Base-by-base conservation (phyloP, 2,797 vertebrate genomes). In the Myotis findleyi region DNA sequence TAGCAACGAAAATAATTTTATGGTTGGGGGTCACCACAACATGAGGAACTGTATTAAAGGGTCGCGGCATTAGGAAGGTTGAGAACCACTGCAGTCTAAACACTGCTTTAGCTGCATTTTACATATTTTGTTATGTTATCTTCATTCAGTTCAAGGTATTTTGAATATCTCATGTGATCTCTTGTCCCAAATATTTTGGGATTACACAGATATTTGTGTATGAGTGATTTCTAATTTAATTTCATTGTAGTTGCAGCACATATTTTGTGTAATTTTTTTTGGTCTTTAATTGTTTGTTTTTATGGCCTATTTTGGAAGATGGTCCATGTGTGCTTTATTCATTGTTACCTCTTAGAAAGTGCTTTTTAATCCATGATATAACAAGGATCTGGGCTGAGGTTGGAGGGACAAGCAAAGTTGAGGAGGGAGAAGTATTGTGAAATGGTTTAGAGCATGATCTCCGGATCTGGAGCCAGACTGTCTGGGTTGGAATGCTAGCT, bases 191-290 rank as follows among this genome's bases (percentile, higher is more conserved):
- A 17, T 84, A 77, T 89, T 76, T 89, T 14, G 11, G 11, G 25
- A 59, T 57, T 83, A 83, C 38, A 73, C 44, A 83, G n/a, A 69
- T 93, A 66, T 83, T 53, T 80, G 49, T 53, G 25, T 49, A 33
- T 80, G 13, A 38, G 55, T 91, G 33, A 55, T 87, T 81, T 94
- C 55, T 91, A 41, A 66, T 75, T 82, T 66, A 66, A 82, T 91
- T 64, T n/a, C n/a, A 53, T 33, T 87, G 20, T 87, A 59, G 38
- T 87, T 80, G 13, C 47, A 86, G 36, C 66, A 85, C 38, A 55
- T 86, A 38, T 16, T 16, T 36, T 49, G 10, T 30, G n/a, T 77
- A 33, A 41, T 64, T 84, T 71, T 79, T 85, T 62, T 30, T 33
- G 51, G 27, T 33, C 30, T 94, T 90, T 89, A 71, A 76, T 88